These are phyloP conservation scores for Glomeris maerens DNA, from an alignment of 1,140 invertebrate genomes.

Conservation along the genomic window DNA sequence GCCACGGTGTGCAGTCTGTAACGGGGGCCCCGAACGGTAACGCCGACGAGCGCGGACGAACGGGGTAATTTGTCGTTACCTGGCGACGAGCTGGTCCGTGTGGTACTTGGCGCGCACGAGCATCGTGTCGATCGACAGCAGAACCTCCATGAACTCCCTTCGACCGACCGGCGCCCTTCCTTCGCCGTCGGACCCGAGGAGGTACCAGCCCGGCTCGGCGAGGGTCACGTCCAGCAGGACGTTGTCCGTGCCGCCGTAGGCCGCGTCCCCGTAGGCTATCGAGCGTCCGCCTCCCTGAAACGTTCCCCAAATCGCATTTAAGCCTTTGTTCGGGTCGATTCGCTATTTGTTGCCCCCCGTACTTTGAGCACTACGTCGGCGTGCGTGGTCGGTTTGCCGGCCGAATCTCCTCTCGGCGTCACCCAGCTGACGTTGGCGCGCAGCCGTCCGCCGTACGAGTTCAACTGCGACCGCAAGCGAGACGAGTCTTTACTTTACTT, in stretches of 20 bases:
- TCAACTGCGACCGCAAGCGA: constrained; percentile 28
- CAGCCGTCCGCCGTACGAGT: constrained; percentile 70
- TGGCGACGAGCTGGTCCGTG: constrained; percentile 80
- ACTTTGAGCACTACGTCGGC: constrained; percentile 76
- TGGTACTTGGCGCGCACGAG: constrained; percentile 83
- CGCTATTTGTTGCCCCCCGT: too few relatives aligned
- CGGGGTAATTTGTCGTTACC: constrained; percentile 30
- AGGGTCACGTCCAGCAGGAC: constrained; percentile 46
- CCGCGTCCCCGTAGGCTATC: constrained; percentile 52
- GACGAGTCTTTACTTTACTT: constrained; percentile 4
- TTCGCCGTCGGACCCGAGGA: constrained; percentile 38
- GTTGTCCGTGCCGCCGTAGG: constrained; percentile 41
- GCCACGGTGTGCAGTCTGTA: constrained; percentile 32
- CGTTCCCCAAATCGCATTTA: too few relatives aligned
- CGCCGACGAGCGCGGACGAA: constrained; percentile 14
- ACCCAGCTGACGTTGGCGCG: constrained; percentile 66
- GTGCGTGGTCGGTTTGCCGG: constrained; percentile 61
- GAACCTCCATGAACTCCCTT: constrained; percentile 62
- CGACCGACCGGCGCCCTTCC: constrained; percentile 43
- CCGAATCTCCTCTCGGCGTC: constrained; percentile 71
- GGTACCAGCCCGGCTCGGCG: constrained; percentile 57
- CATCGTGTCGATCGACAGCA: constrained; percentile 62
- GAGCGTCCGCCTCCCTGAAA: constrained; percentile 35
- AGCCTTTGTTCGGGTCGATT: too few relatives aligned
- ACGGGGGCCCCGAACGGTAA: constrained; percentile 10